phyloP scores from a whole-genome alignment of 2,888 invertebrate genomes.

The Drosophila helvetica region DNA sequence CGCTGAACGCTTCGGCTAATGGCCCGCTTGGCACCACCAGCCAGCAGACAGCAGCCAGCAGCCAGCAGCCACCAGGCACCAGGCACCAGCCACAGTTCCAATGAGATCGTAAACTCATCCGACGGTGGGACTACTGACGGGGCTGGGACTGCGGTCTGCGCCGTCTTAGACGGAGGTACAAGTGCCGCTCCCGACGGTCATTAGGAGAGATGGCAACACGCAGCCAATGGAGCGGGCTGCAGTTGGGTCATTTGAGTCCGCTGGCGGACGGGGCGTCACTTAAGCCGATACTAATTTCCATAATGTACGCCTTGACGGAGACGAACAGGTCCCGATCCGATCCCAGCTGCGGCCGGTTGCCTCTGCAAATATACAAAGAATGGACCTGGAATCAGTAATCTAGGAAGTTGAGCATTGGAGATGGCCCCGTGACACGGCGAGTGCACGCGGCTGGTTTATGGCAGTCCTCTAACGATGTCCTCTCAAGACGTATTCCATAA shows the following conservation, averaged over 20 bases:
- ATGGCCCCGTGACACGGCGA: neutral
- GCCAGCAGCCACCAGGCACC: slow-evolving; percentile 12
- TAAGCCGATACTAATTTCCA: slow-evolving; percentile 67
- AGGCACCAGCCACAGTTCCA: slow-evolving; percentile 20
- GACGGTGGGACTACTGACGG: slow-evolving; percentile 6
- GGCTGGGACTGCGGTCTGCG: slow-evolving; percentile 24
- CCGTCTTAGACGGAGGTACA: slow-evolving; percentile 29
- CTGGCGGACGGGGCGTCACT: slow-evolving; percentile 73
- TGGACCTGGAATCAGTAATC: slow-evolving; percentile 29
- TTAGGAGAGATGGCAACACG: slow-evolving; percentile 51
- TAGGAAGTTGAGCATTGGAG: neutral
- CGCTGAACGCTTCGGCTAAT: slow-evolving; percentile 59
- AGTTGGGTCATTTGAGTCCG: slow-evolving; percentile 74
- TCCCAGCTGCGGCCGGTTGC: neutral
- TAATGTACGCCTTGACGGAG: slow-evolving; percentile 55
- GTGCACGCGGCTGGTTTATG: neutral
- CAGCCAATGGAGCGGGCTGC: slow-evolving; percentile 78
- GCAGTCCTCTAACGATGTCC: neutral
- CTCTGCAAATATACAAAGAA: slow-evolving; percentile 39
- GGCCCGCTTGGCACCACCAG: slow-evolving; percentile 39
- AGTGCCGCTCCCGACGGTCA: slow-evolving; percentile 47
- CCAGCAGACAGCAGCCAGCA: slow-evolving; percentile 13
- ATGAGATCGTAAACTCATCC: slow-evolving; percentile 45
- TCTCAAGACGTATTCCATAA: slow-evolving; percentile 16
- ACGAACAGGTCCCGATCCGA: slow-evolving; percentile 41